These are phyloP conservation scores for Marmota flaviventris DNA, from an alignment of 2,113 vertebrate genomes.

Conservation along the genomic window DNA sequence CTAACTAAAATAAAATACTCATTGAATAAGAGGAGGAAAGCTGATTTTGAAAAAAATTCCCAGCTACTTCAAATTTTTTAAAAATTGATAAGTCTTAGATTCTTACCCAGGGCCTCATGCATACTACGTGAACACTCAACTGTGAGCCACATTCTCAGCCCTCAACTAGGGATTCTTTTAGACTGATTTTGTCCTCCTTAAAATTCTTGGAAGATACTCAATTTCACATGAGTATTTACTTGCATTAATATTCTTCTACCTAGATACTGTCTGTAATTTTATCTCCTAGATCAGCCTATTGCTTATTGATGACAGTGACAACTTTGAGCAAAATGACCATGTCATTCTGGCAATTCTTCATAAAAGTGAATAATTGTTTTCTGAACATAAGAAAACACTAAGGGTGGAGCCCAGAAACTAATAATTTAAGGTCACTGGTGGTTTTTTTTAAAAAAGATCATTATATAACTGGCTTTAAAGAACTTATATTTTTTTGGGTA, in stretches of 20 bases:
- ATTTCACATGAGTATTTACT: slow-evolving; percentile 25
- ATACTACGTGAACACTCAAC: no score
- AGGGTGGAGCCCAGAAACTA: not conserved
- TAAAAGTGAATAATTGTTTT: slow-evolving; percentile 30
- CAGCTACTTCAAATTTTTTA: not conserved
- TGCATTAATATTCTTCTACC: slow-evolving; percentile 37
- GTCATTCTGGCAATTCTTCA: not conserved
- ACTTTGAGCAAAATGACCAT: not conserved
- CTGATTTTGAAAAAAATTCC: not conserved
- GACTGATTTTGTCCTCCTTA: not conserved
- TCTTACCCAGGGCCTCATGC: not conserved
- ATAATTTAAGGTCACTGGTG: not conserved
- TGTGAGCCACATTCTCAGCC: no score
- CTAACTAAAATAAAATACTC: slow-evolving; percentile 35
- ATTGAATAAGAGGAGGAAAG: not conserved
- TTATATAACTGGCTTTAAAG: not conserved
- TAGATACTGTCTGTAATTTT: not conserved
- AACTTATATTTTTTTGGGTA: not conserved
- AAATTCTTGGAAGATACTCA: slow-evolving; percentile 20
- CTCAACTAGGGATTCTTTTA: slow-evolving; percentile 44
- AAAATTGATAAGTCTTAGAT: slow-evolving; percentile 24
- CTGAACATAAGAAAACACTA: not conserved
- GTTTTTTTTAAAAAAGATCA: not conserved
- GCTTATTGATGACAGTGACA: not conserved
- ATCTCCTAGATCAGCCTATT: not conserved